A percentile compares a stretch with the other conserved stretches of the same genome.
phyloP scores from a whole-genome alignment of 2,888 invertebrate genomes.

The Scaptomyza cyrtandrae region DNA sequence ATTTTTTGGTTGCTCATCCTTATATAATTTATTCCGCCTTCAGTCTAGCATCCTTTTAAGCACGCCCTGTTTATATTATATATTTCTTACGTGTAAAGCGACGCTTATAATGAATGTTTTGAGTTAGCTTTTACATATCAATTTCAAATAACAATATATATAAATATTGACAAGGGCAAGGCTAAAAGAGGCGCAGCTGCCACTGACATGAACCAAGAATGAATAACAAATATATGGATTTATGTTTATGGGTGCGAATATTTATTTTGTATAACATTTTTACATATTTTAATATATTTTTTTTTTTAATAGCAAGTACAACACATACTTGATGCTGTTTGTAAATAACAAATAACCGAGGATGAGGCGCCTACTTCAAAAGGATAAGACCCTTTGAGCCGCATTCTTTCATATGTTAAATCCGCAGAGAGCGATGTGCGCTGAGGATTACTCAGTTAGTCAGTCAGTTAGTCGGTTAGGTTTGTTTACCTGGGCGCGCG shows the following conservation, averaged over 20 bases:
- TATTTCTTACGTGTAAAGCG: conserved; percentile 6
- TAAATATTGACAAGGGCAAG: conserved; percentile 73
- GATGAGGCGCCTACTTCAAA: conserved; percentile 29
- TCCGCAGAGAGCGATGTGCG: conserved; percentile 38
- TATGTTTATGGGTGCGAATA: conserved; percentile 55
- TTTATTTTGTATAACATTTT: conserved; percentile 49
- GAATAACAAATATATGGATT: conserved; percentile 20
- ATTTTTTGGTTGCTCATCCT: neutral
- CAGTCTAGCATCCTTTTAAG: neutral
- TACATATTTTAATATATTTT: conserved; percentile 4
- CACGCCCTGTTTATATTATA: no score
- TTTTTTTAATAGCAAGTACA: conserved; percentile 35
- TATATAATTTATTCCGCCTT: conserved; percentile 28
- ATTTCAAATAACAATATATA: conserved; percentile 66
- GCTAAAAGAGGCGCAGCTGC: conserved; percentile 60
- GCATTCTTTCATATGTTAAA: conserved; percentile 71
- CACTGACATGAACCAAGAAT: conserved; percentile 61
- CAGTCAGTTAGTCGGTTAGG: conserved; percentile 30
- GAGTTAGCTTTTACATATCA: conserved; percentile 57
- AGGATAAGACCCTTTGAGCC: conserved; percentile 39
- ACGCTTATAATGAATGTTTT: conserved; percentile 51
- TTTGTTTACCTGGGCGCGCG: conserved; percentile 32
- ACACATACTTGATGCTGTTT: conserved; percentile 45
- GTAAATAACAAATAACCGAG: conserved; percentile 43
- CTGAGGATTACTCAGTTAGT: conserved; percentile 49